Percentiles rank a stretch among this genome's conserved stretches.
phyloP scores from a whole-genome alignment of 2,797 vertebrate species.

The Spea hammondii region DNA sequence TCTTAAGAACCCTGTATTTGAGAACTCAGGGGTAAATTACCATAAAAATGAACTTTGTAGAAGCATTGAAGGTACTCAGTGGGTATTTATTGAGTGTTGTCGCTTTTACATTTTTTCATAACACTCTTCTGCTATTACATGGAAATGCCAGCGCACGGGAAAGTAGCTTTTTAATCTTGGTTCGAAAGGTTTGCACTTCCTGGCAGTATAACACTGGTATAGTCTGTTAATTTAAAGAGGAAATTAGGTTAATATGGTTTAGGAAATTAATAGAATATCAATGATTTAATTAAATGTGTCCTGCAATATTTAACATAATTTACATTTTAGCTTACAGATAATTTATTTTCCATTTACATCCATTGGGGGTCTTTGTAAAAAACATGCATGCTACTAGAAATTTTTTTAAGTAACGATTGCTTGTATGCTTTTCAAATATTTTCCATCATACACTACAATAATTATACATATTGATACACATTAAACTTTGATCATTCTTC shows the following conservation, averaged over 20 bases:
- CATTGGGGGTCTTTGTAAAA: too few relatives aligned
- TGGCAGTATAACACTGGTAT: not conserved
- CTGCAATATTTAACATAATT: too few relatives aligned
- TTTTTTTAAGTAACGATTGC: too few relatives aligned
- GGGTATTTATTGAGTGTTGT: not conserved
- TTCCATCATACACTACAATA: too few relatives aligned
- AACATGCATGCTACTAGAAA: too few relatives aligned
- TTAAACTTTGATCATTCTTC: too few relatives aligned
- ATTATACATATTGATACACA: too few relatives aligned
- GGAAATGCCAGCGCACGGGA: not conserved
- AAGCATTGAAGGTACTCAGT: rapidly evolving
- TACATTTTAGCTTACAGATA: too few relatives aligned
- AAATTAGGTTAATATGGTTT: not conserved
- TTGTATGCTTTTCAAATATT: too few relatives aligned
- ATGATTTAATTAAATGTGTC: not conserved
- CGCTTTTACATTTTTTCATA: not conserved
- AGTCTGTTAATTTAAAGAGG: too few relatives aligned
- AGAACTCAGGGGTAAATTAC: not conserved
- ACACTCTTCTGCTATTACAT: not conserved
- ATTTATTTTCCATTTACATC: too few relatives aligned
- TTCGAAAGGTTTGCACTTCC: conserved; percentile 36
- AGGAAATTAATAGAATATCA: not conserved
- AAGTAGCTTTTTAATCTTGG: conserved; percentile 45
- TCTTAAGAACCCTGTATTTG: too few relatives aligned
- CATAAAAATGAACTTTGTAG: not conserved